A percentile compares a stretch with the other conserved stretches of the same genome.
Conservation (phyloP, 2,888 invertebrate species). For the Poecilus cupreus region DNA sequence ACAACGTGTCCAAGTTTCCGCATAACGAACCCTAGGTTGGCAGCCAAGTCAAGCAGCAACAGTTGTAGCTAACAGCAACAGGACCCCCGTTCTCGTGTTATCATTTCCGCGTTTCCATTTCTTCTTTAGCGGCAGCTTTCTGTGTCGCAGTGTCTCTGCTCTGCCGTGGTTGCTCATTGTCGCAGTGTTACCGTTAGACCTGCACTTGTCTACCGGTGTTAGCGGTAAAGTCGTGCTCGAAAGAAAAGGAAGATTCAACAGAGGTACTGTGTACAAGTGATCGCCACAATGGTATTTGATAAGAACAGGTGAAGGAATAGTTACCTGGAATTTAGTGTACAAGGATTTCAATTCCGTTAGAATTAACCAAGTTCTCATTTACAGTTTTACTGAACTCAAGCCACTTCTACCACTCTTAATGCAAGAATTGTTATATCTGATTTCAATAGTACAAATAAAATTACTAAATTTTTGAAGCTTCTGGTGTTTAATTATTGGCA, state of each 20-base stretch:
- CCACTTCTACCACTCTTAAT: too few relatives aligned
- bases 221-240: slow-evolving; percentile 10
- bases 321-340: neutral
- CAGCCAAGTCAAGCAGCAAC: neutral
- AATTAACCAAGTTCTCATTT: neutral
- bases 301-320: neutral
- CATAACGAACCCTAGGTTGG: neutral
- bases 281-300: neutral
- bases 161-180: slow-evolving; percentile 3
- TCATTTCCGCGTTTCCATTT: slow-evolving; percentile 12
- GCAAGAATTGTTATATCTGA: too few relatives aligned
- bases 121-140: neutral
- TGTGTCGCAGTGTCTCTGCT: slow-evolving; percentile 1
- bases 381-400: too few relatives aligned
- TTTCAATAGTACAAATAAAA: too few relatives aligned
- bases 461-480: too few relatives aligned
- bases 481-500: too few relatives aligned
- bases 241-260: neutral
- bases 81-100: neutral
- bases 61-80: too few relatives aligned
- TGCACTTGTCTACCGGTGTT: slow-evolving; percentile 28
- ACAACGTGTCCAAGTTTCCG: neutral
- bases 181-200: slow-evolving; percentile 1
- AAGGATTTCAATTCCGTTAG: neutral
- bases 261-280: neutral